Evolutionary conservation across 1,140 invertebrate genomes (phyloP), one percentile per base, ranked within the genome.

Genomic region (Drosophila lacertosa): DNA sequence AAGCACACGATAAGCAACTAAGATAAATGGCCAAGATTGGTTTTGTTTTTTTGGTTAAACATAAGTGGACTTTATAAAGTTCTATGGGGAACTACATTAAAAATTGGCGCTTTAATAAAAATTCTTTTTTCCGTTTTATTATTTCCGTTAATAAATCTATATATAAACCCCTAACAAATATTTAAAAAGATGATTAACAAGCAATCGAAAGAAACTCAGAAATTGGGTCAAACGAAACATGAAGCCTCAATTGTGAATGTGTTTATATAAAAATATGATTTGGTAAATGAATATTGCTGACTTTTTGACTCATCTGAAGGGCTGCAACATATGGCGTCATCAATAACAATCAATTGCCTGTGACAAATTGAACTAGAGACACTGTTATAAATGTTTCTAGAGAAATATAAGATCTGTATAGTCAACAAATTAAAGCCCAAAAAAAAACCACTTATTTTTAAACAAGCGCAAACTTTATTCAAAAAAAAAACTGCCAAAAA

Each of bases 301-400:
- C 32, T 63, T 9, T 18, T 63, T 69, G 57, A 76, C 57, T 76
- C 76, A 79, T 73, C 39, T 44, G 51, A 51, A 32, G 70, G 60
- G 64, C 59, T 69, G 40, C 40, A 47, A 67, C 16, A 16, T 44
- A 70, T 82, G 70, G 55, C 79, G 66, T 86, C 82, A 86, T 70
- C 77, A 86, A 84, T 86, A 84, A 74, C 69, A 81, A 81, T 84
- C 81, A 84, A 84, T 84, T 84, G 81, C 32, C 82, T 86, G 82
- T 84, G 81, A 84, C 81, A 84, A 86, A 84, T 86, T 86, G 65
- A 70, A 55, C 48, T 53, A 51, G 45, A 69, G 18, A 63, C n/a
- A 54, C 40, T 32, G 42, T 15, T 44, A 32, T 16, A 11, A 16
- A 40, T 9, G 5, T 29, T 7, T 29, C 7, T 29, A 29, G 2